These are phyloP conservation scores for Bryconaethiops microstoma DNA, from an alignment of 2,797 vertebrate genomes.

Conservation along the genomic window DNA sequence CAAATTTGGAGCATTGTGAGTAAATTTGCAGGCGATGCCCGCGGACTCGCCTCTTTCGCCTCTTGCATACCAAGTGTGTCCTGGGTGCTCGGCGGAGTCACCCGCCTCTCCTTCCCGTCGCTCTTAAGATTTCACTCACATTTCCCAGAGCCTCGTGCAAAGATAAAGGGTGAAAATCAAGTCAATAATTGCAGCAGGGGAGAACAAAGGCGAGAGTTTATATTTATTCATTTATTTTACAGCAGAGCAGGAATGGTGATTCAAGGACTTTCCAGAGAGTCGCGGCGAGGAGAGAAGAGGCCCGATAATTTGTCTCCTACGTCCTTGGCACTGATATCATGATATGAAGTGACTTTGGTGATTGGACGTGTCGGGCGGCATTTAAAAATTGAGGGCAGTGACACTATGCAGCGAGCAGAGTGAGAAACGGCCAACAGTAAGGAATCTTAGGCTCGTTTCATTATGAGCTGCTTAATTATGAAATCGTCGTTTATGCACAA, in stretches of 20 bases:
- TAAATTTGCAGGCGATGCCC: conserved; percentile 68
- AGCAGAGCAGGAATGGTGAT: conserved; percentile 64
- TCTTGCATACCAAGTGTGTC: conserved; percentile 77
- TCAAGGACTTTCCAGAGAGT: conserved; percentile 69
- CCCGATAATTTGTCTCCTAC: conserved; percentile 40
- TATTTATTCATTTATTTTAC: conserved; percentile 77
- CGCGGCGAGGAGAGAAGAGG: conserved; percentile 53
- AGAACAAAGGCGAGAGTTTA: conserved; percentile 65
- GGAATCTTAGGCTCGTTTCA: conserved; percentile 28
- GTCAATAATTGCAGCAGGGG: conserved; percentile 66
- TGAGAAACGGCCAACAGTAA: conserved; percentile 43
- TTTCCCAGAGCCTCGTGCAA: conserved; percentile 51
- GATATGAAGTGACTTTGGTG: conserved; percentile 44
- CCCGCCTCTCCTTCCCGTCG: conserved; percentile 53
- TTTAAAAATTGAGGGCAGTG: conserved; percentile 46
- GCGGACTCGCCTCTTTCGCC: conserved; percentile 60
- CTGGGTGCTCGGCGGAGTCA: conserved; percentile 53
- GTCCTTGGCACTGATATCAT: conserved; percentile 65
- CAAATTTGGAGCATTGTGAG: conserved; percentile 72
- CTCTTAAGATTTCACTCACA: conserved; percentile 73
- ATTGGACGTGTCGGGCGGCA: conserved; percentile 34
- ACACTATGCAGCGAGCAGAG: background rate
- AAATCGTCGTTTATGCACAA: conserved; percentile 1
- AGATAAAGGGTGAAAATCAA: conserved; percentile 73
- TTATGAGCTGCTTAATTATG: conserved; percentile 32